A percentile compares a stretch with the other conserved stretches of the same genome.
Evolutionary conservation across 2,888 invertebrate species (phyloP).

Genomic region (Agapostemon virescens): DNA sequence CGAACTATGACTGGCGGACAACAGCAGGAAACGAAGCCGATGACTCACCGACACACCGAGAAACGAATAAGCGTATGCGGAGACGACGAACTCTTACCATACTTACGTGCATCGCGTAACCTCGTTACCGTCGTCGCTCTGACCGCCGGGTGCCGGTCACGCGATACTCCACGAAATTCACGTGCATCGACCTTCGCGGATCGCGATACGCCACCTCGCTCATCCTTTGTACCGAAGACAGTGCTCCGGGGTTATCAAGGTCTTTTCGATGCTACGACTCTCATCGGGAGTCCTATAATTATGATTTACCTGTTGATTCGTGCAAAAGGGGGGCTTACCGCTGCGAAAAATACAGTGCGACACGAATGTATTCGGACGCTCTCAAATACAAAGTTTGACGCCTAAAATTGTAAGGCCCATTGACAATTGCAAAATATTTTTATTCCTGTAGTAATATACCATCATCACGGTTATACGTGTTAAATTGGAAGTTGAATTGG

Average conservation of each 20-base stretch:
- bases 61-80: constrained; percentile 63
- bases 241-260: constrained; percentile 3
- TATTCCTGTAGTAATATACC: no score
- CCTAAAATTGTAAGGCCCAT: no score
- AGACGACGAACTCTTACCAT: constrained; percentile 63
- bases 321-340: neutral
- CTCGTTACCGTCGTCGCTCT: constrained; percentile 54
- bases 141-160: constrained; percentile 36
- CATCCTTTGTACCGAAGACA: constrained; percentile 22
- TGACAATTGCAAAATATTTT: no score
- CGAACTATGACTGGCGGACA: constrained; percentile 27
- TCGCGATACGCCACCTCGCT: constrained; percentile 7
- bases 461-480: no score
- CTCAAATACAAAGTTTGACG: no score
- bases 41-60: constrained; percentile 67
- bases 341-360: no score
- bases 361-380: no score
- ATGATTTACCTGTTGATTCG: constrained; percentile 8
- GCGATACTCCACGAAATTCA: constrained; percentile 46
- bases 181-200: constrained; percentile 35
- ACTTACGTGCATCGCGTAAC: constrained; percentile 64
- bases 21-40: constrained; percentile 64
- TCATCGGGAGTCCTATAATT: neutral
- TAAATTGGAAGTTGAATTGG: no score
- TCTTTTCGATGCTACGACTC: neutral